Conservation (phyloP, 1,140 invertebrate genomes). For the Zaprionus inermis region DNA sequence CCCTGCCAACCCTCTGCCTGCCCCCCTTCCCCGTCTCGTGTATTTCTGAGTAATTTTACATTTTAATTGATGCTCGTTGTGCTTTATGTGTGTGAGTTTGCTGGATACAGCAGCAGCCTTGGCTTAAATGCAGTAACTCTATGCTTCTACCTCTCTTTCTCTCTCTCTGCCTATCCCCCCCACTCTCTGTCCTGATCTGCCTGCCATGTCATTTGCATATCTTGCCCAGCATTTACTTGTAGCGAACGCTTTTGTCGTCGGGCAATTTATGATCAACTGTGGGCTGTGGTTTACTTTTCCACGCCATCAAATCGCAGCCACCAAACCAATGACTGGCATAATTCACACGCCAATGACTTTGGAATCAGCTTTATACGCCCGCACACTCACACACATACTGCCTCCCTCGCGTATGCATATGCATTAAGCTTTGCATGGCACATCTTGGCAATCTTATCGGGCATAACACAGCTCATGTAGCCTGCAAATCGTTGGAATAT, state of each 20-base stretch:
- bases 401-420: slow-evolving; percentile 38
- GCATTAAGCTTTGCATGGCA: slow-evolving; percentile 44
- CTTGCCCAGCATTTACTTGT: slow-evolving; percentile 34
- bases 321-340: slow-evolving; percentile 73
- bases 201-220: slow-evolving; percentile 79
- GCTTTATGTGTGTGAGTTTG: slow-evolving; percentile 43
- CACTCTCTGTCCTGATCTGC: slow-evolving; percentile 15
- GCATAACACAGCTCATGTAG: slow-evolving; percentile 75
- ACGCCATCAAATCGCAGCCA: slow-evolving; percentile 74
- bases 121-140: not conserved
- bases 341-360: slow-evolving; percentile 78
- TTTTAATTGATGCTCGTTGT: slow-evolving; percentile 63
- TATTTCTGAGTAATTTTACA: slow-evolving; percentile 58
- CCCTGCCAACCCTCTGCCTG: not conserved
- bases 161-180: not conserved
- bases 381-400: slow-evolving; percentile 20
- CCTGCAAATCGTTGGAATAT: slow-evolving; percentile 74
- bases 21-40: not conserved
- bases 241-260: slow-evolving; percentile 5
- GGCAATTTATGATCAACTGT: slow-evolving; percentile 54
- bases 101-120: not conserved
- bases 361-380: slow-evolving; percentile 61
- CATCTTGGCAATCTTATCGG: slow-evolving; percentile 77
- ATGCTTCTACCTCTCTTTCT: too few relatives aligned
- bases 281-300: slow-evolving; percentile 77